Conservation (phyloP, 1,140 invertebrate genomes). For the Plutomurus gul region DNA sequence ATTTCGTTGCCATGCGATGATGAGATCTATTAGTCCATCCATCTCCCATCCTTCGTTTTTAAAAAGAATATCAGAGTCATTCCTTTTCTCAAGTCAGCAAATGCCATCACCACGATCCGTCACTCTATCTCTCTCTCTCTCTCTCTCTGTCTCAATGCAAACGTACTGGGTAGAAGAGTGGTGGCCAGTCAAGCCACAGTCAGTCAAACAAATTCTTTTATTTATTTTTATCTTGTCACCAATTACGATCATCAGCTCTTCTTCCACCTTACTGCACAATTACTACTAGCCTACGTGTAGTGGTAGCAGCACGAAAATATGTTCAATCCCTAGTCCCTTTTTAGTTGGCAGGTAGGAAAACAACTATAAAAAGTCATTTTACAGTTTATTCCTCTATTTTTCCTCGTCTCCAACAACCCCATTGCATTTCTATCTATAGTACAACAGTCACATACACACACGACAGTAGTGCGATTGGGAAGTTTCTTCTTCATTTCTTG, state of each 20-base stretch:
- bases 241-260: background rate
- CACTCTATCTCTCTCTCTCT: background rate
- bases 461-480: too few species aligned
- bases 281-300: too few species aligned
- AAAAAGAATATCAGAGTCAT: constrained; percentile 8
- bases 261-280: too few species aligned
- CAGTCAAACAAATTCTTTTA: constrained; percentile 3
- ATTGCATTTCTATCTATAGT: background rate
- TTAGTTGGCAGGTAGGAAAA: too few species aligned
- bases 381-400: constrained; percentile 12
- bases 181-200: too few species aligned
- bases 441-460: too few species aligned
- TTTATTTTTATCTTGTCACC: constrained; percentile 25
- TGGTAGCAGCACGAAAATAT: background rate
- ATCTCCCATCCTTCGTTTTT: background rate
- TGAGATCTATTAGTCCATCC: constrained; percentile 19
- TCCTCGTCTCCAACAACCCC: background rate
- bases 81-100: constrained; percentile 3
- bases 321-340: too few species aligned
- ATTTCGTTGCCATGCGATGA: background rate
- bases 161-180: too few species aligned
- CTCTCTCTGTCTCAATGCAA: background rate
- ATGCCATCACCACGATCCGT: constrained; percentile 24
- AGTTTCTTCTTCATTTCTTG: too few species aligned
- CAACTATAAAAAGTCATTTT: background rate